These are phyloP conservation scores for Diadumene lineata DNA, from an alignment of 92 coral and sea anemone genomes.

Conservation along the genomic window DNA sequence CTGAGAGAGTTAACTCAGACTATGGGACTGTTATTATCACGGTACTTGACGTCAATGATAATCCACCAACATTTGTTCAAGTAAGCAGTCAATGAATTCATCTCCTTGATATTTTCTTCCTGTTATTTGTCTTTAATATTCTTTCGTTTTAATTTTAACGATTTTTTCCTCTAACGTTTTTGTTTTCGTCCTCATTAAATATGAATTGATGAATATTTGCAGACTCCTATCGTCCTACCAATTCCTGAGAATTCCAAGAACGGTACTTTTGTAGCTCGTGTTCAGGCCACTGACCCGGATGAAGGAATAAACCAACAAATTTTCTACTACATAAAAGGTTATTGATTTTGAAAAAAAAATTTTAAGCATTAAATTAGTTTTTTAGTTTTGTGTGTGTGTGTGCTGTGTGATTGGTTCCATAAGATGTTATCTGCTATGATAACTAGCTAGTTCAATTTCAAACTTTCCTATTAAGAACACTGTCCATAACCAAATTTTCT, in stretches of 20 bases:
- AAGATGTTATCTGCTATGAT: too few relatives aligned
- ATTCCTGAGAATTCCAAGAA: conserved; percentile 38
- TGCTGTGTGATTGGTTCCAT: too few relatives aligned
- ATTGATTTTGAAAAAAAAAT: not conserved
- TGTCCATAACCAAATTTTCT: too few relatives aligned
- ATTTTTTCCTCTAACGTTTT: too few relatives aligned
- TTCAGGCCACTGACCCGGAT: conserved; percentile 51
- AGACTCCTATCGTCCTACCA: conserved; percentile 20
- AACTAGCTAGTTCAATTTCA: too few relatives aligned
- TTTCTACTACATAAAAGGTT: conserved; percentile 54
- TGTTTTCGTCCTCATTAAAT: not conserved
- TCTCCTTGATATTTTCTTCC: too few relatives aligned
- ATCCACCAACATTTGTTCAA: conserved; percentile 46
- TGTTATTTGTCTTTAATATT: too few relatives aligned
- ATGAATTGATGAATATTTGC: not conserved
- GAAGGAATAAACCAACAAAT: conserved; percentile 44
- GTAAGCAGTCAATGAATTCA: too few relatives aligned
- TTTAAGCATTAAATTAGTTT: too few relatives aligned
- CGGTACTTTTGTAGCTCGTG: conserved; percentile 30
- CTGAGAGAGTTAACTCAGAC: conserved; percentile 22
- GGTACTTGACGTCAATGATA: conserved; percentile 55
- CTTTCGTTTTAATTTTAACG: too few relatives aligned
- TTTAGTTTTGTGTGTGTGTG: too few relatives aligned
- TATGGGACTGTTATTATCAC: conserved; percentile 37
- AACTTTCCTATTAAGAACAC: too few relatives aligned